Conservation (phyloP, 2,888 invertebrate species). For the Aphodius sticticus region DNA sequence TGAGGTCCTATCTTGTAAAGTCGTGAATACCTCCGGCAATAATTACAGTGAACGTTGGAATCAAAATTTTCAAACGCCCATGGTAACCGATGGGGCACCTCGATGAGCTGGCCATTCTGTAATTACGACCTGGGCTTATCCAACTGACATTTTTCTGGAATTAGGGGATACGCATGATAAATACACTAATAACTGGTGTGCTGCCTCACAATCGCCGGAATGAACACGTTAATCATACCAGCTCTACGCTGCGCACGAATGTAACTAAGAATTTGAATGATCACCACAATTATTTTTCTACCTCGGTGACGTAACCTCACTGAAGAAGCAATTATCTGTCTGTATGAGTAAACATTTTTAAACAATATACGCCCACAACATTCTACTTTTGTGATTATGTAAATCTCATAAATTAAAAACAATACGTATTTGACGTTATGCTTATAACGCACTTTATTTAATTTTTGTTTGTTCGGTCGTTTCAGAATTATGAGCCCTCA, state of each 20-base stretch:
- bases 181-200: not conserved
- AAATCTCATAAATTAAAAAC: no score
- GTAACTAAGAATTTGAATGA: not conserved
- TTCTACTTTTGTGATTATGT: not conserved
- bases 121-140: not conserved
- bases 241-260: not conserved
- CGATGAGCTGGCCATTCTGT: constrained; percentile 4
- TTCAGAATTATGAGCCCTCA: no score
- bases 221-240: not conserved
- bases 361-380: not conserved
- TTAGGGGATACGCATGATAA: constrained; percentile 5
- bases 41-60: constrained; percentile 41
- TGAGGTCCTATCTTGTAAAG: constrained; percentile 36
- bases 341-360: not conserved
- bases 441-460: no score
- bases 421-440: no score
- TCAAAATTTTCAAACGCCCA: constrained; percentile 33
- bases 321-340: not conserved
- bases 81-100: constrained; percentile 17
- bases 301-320: not conserved
- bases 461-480: no score
- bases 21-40: constrained; percentile 40
- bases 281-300: not conserved
- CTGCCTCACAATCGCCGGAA: not conserved
- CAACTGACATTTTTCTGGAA: constrained; percentile 17